Evolutionary conservation across 2,888 invertebrate species (phyloP), one percentile per base, ranked within the genome.

Genomic region (Orchestes rusci): DNA sequence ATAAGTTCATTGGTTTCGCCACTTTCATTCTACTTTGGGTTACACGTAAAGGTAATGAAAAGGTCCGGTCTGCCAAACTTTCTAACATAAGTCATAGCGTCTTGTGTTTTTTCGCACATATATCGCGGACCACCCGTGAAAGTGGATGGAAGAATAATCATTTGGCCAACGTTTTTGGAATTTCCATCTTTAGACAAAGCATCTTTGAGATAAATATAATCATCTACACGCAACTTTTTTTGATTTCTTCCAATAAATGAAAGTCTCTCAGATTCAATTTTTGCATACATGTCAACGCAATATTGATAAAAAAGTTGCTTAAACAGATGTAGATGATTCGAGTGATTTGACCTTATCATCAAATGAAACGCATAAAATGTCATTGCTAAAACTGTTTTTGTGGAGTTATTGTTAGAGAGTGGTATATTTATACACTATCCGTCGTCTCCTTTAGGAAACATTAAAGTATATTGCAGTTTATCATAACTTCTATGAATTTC

Each of bases 201-300:
- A 53, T 63, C 60, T 23, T 62, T 53, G 39, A 68, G 42, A 53
- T 69, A 61, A 43, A 63, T 60, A 45, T 59, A 66, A 5, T 65
- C 52, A 50, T 65, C 55, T 18, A 55, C 31, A 32, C 62, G 55
- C 19, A 64, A 45, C 48, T 63, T 56, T 8, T 31, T 17, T 51
- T 64, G 59, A 41, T 64, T 63, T 12, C 50, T 55, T 31, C 58
- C 39, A 15, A 67, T 52, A 49, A 45, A 67, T 38, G 30, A 31
- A 17, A 66, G 43, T 18, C 63, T 57, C 56, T 66, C 64, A 5
- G 53, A 59, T 50, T 66, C 65, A 4, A 66, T 59, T 58, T 66
- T 67, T 1, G 52, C 64, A 45, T 64, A 67, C 63, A 62, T 63
- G 50, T 67, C 62, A 56, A 43, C 33, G 15, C 5, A 4, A 50